These are phyloP conservation scores for Ceyx melanurus DNA, from an alignment of 2,113 vertebrate species.

Conservation along the genomic window DNA sequence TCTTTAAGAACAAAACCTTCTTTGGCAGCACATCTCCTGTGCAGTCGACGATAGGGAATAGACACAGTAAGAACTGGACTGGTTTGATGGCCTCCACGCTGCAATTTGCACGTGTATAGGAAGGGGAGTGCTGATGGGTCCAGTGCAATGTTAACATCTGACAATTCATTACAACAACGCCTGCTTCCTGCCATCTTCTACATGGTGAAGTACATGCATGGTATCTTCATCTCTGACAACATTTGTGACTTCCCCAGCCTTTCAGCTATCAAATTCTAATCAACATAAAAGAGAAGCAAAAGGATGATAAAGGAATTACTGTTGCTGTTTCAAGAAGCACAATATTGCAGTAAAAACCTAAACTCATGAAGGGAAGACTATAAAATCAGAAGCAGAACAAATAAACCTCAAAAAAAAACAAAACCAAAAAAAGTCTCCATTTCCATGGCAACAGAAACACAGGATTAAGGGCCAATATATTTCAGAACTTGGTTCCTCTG, in stretches of 20 bases:
- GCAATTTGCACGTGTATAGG: neutral
- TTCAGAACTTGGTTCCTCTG: slow-evolving; percentile 28
- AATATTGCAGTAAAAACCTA: slow-evolving; percentile 56
- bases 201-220: neutral
- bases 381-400: slow-evolving; percentile 71
- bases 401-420: slow-evolving; percentile 45
- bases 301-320: slow-evolving; percentile 7
- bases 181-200: neutral
- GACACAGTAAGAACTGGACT: neutral
- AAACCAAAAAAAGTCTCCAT: slow-evolving; percentile 9
- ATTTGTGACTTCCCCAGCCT: neutral
- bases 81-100: neutral
- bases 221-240: neutral
- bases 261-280: neutral
- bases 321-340: slow-evolving; percentile 34
- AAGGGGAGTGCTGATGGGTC: neutral
- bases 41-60: neutral
- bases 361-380: slow-evolving; percentile 58
- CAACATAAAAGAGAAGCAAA: slow-evolving; percentile 29
- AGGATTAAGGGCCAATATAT: slow-evolving; percentile 60
- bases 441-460: slow-evolving; percentile 78
- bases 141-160: neutral
- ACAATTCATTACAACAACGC: neutral
- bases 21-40: neutral
- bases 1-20: neutral